Base-by-base conservation (phyloP, 2,797 vertebrate genomes). In the Coranthus polyacanthus region DNA sequence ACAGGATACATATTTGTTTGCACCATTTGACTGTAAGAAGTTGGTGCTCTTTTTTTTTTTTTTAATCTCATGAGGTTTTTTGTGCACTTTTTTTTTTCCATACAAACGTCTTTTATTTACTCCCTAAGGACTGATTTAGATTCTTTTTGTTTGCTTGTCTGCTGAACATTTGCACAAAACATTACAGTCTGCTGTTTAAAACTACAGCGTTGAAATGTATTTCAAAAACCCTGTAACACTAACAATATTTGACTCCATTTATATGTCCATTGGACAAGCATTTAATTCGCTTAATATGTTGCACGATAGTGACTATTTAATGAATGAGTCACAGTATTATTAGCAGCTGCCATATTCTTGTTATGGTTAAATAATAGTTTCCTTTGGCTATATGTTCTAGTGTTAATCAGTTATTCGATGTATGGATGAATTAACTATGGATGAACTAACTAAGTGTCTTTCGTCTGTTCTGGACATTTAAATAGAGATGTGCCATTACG, bases 21-120 rank as follows among this genome's bases (percentile, higher is more conserved):
- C 45, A 57, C 36, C 8, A 1, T 20, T 63, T 24, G 58, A 80
- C 68, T 81, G 47, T 72, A 72, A 72, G 18, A 34, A 72, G 76
- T 65, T 11, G 1, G 58, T 61, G 54, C 39, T 58, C 17, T 16
- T 9, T 52, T 13, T n/a, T 17, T 58, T n/a, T 16, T 9, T 52
- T 13, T n/a, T 17, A 17, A 46, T 51, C 18, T n/a, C 55, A 42
- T 17, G 21, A n/a, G 2, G 24, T 58, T 5, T 52, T 55, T 47
- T 51, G 17, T 53, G 7, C 12, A 12, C 3, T n/a, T 49, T 21
- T 55, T 52, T 45, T 42, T 32, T 6, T 65, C 26, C 32, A 24
- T 46, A 7, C 16, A 50, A 43, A 38, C n/a, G n/a, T n/a, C n/a
- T n/a, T n/a, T n/a, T n/a, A n/a, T n/a, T n/a, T n/a, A n/a, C n/a